Percentiles rank a stretch among this genome's conserved stretches.
Evolutionary conservation across 2,797 vertebrate genomes (phyloP).

Genomic region (Mormyrops boulengeri): DNA sequence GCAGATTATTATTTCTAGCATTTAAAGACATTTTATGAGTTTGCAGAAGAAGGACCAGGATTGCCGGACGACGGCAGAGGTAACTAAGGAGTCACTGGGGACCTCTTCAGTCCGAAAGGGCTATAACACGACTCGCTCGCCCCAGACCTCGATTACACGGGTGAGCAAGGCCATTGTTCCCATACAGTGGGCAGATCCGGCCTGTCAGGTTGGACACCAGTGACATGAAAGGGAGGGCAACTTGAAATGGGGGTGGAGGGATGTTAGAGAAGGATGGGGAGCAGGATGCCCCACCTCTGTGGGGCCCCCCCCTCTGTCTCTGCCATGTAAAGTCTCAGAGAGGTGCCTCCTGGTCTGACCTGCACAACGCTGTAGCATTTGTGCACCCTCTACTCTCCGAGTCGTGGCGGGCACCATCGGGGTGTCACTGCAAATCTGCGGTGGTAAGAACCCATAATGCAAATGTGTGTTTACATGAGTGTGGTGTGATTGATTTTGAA

Average conservation of each 20-base stretch:
- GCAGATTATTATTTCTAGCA: background rate
- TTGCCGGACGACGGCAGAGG: background rate
- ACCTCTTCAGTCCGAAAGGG: background rate
- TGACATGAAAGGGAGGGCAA: constrained; percentile 42
- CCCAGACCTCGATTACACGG: constrained; percentile 61
- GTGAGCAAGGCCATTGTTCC: constrained; percentile 52
- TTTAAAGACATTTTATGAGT: background rate
- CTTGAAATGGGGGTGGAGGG: constrained; percentile 22
- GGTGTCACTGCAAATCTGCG: background rate
- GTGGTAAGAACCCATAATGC: background rate
- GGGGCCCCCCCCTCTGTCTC: constrained; percentile 8
- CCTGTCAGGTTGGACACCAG: constrained; percentile 56
- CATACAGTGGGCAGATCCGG: constrained; percentile 66
- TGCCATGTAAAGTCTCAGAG: background rate
- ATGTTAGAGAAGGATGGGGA: background rate
- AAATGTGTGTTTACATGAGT: background rate
- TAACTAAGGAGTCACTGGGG: background rate
- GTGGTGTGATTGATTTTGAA: background rate
- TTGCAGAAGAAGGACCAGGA: background rate
- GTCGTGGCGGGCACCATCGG: background rate
- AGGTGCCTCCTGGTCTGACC: background rate
- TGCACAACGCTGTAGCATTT: background rate
- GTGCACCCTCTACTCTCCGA: background rate
- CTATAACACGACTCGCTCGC: background rate
- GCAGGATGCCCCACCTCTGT: constrained; percentile 7